Percentiles rank a stretch among this genome's conserved stretches.
These are phyloP conservation scores for Ptilorrhoa leucosticta DNA, from an alignment of 2,113 vertebrate genomes.

Conservation along the genomic window DNA sequence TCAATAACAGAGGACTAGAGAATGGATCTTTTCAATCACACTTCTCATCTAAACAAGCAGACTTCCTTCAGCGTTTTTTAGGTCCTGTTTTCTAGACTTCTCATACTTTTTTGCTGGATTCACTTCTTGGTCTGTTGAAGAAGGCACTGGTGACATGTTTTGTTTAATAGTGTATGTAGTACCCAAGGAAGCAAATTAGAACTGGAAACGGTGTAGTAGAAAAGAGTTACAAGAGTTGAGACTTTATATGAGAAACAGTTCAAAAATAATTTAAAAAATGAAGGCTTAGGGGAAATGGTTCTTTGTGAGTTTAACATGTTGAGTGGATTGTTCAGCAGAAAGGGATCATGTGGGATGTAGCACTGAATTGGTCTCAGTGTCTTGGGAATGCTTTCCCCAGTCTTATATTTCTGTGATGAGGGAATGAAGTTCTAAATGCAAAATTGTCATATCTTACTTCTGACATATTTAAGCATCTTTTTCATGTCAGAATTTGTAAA, in stretches of 20 bases:
- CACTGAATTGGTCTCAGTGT: not conserved
- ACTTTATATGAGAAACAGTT: not conserved
- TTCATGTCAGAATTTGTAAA: not conserved
- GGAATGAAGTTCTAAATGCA: not conserved
- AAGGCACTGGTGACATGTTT: not conserved
- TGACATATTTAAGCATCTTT: not conserved
- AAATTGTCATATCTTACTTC: not conserved
- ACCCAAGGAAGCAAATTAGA: not conserved
- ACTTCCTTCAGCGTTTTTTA: not conserved
- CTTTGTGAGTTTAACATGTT: not conserved
- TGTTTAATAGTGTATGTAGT: not conserved
- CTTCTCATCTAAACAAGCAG: not conserved
- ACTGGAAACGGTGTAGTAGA: not conserved
- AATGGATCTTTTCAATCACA: not conserved
- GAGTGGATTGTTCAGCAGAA: not conserved
- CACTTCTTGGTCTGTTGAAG: not conserved
- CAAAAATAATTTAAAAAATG: not conserved
- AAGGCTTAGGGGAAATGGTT: not conserved
- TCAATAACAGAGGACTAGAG: not conserved
- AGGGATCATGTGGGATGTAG: not conserved
- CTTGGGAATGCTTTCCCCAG: not conserved
- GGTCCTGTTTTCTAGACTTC: not conserved
- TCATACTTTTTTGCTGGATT: not conserved
- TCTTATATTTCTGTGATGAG: not conserved
- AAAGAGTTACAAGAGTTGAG: not conserved